Base-by-base conservation (phyloP, 2,797 vertebrate species). In the Cossypha dichroa region DNA sequence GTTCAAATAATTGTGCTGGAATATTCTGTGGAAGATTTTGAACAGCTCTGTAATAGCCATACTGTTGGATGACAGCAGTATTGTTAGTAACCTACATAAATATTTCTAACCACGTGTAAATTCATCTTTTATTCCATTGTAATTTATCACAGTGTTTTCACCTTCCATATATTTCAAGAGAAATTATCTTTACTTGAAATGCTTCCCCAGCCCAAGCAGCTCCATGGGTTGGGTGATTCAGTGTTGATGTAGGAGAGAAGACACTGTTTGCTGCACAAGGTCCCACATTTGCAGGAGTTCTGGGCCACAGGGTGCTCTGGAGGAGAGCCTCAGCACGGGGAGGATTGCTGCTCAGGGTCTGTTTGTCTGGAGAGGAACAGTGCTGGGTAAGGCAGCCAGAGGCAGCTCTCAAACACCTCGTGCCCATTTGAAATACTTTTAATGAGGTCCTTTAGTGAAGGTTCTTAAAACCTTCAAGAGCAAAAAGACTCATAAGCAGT, bases 1-100 rank as follows among this genome's bases (percentile, higher is more conserved):
- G 55, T 92, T 79, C n/a, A 60, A 85, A 77, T 91, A 96, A 94
- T 82, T 70, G 46, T 74, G 68, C 54, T 93, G 84, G 70, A 87
- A 88, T 94, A 89, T 48, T 89, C 64, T 68, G 26, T 69, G 82
- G 49, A 84, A 66, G 46, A 73, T 93, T 93, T 78, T 91, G 66
- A 88, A 40, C 55, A 66, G 84, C 58, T 90, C 79, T 66, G 41
- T 80, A 83, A 90, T 80, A 77, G 43, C 38, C 67, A n/a, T 54
- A 64, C 29, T 85, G 43, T 69, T 90, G 73, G 54, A 62, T 72
- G 77, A 84, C 67, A 81, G 63, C 58, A 78, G 70, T 41, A 72
- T 83, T 62, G 51, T 92, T 85, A 85, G 41, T 40, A 87, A 59
- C 31, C 67, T 59, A 20, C 33, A 0, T 23, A 74, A 87, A 59